Base-by-base conservation (phyloP, 2,797 vertebrate genomes). In the Darevskia nairensis region DNA sequence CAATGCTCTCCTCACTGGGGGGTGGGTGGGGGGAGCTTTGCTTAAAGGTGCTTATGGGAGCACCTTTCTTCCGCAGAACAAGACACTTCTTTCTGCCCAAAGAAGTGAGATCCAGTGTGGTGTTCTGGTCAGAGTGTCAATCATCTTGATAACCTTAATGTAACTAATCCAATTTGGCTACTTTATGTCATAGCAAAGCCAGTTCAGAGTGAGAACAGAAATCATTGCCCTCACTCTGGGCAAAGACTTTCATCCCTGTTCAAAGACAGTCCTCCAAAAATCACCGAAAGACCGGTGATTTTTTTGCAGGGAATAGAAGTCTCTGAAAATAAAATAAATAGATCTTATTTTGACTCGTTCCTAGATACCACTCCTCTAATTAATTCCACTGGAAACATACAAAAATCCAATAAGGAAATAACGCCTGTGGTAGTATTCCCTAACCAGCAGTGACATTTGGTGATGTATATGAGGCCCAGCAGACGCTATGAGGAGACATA, bases 371-470 rank as follows among this genome's bases (percentile, higher is more conserved):
- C 32, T 72, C 17, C 29, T 23, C 69, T 50, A 35, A 55, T n/a
- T 85, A 50, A 39, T 11, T 81, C 21, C 71, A 39, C 83, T 41
- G 17, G 41, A 41, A 76, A 19, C 19, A n/a, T 59, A 66, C 66
- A 59, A 59, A 15, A 1, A 84, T 55, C 46, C 68, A 72, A n/a
- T 61, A 50, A 72, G 17, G 39, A 64, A 75, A 32, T 27, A 50
- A 50, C 29, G 61, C 76, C n/a, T 81, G 46, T 21, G 5, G 13
- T 44, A 72, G 7, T 55, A 41, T 74, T 81, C 72, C 44, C 27
- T 69, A 68, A 15, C 59, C 74, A 86, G 55, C 71, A 17, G 78
- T 55, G 84, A 78, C 46, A 89, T 89, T 80, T 89, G 35, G 25
- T 84, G 69, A 39, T 78, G 44, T 55, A 69, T 61, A 59, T 27